Evolutionary conservation across 2,797 vertebrate genomes (phyloP).

Genomic region (Pyrocephalus nanus): DNA sequence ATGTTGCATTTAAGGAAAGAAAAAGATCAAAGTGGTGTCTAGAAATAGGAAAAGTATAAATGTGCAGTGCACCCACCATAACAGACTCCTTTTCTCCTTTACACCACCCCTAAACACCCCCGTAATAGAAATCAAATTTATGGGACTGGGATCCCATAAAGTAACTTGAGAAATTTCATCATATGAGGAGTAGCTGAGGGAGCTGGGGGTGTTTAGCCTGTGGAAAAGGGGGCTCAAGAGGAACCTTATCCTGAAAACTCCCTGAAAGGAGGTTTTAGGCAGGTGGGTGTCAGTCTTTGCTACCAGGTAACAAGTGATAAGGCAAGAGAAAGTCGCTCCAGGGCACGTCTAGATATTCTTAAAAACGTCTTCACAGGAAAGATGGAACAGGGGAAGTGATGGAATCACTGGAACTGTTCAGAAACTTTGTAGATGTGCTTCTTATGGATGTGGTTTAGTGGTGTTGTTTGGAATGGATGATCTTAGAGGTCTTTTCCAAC

Average conservation of each 20-base stretch:
- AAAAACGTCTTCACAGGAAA: neutral
- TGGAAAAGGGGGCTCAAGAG: neutral
- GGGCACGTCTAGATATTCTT: neutral
- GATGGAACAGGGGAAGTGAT: neutral
- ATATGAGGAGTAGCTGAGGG: neutral
- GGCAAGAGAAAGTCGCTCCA: neutral
- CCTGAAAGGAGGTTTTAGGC: neutral
- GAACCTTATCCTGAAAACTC: neutral
- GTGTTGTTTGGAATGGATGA: neutral
- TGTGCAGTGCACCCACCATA: rapidly evolving
- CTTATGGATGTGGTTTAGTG: neutral
- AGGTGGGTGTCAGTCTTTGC: neutral
- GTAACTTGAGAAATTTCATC: neutral
- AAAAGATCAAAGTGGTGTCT: neutral
- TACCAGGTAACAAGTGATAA: neutral
- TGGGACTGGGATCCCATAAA: neutral
- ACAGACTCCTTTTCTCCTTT: neutral
- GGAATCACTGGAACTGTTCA: neutral
- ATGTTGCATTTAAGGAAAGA: neutral
- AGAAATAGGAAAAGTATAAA: neutral
- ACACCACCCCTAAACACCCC: neutral
- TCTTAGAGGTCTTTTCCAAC: neutral
- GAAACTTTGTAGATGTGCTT: neutral
- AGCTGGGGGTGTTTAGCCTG: neutral
- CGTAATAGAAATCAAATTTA: neutral